phyloP scores from a whole-genome alignment of 2,113 vertebrate genomes.

The Cochlearius cochlearius region DNA sequence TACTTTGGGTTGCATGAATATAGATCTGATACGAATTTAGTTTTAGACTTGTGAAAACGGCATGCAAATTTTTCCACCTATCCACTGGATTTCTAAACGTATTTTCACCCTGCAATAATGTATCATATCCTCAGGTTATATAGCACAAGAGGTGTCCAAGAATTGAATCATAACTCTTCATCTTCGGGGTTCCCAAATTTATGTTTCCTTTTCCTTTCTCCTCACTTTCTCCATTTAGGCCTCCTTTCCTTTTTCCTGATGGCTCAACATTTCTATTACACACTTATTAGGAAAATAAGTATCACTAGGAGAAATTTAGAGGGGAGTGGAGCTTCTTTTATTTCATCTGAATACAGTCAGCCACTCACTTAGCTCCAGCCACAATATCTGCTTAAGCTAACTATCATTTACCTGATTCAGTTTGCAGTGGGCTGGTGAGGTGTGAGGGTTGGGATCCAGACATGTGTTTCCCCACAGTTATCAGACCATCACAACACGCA shows the following conservation, averaged over 20 bases:
- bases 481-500: background rate
- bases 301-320: background rate
- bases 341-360: background rate
- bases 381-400: background rate
- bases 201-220: background rate
- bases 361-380: background rate
- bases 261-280: slow-evolving; percentile 1
- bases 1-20: background rate
- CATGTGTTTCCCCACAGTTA: background rate
- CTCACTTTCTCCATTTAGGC: background rate
- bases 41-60: background rate
- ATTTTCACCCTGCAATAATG: background rate
- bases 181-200: background rate
- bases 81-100: background rate
- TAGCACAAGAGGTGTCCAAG: background rate
- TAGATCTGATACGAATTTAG: background rate
- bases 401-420: background rate
- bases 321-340: background rate
- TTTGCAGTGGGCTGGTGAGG: background rate
- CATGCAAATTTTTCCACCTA: background rate
- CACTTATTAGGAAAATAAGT: background rate
- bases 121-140: background rate
- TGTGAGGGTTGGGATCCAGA: background rate
- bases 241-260: background rate
- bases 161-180: background rate